Conservation (phyloP, 1,140 invertebrate species). For the Apis cerana region DNA sequence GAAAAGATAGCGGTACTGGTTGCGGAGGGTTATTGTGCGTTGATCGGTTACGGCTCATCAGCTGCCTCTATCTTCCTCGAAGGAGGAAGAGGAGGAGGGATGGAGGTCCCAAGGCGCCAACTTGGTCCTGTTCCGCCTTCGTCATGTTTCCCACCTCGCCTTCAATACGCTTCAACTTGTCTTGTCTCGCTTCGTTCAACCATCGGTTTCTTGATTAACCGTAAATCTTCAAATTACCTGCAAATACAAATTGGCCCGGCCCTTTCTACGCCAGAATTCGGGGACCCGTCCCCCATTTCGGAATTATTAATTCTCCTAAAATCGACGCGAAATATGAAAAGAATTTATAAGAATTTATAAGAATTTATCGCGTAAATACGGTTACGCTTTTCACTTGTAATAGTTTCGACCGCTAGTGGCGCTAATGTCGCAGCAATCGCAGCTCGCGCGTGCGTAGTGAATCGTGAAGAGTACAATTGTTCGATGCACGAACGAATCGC, state of each 20-base stretch:
- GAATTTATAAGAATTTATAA: too few relatives aligned
- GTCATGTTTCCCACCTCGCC: conserved; percentile 43
- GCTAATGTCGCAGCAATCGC: too few relatives aligned
- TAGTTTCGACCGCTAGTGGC: too few relatives aligned
- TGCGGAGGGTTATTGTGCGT: conserved; percentile 77
- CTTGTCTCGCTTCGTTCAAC: conserved; percentile 12
- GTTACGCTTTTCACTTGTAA: too few relatives aligned
- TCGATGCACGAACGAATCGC: too few relatives aligned
- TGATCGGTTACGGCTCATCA: conserved; percentile 79
- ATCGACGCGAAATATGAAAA: too few relatives aligned
- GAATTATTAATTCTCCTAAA: too few relatives aligned
- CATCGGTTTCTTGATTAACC: conserved; percentile 25
- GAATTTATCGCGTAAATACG: too few relatives aligned
- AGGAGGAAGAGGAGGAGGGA: conserved; percentile 29
- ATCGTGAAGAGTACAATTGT: too few relatives aligned
- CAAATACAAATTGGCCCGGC: conserved; percentile 72
- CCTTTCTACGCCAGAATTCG: conserved; percentile 49
- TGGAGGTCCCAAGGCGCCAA: conserved; percentile 68
- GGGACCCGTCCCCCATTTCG: conserved; percentile 35
- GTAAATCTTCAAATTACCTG: conserved; percentile 74
- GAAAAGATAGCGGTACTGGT: conserved; percentile 77
- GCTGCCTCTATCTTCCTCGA: conserved; percentile 65
- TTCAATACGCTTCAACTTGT: neutral
- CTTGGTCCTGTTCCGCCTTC: conserved; percentile 68
- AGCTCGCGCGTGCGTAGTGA: too few relatives aligned